Conservation (phyloP, 2,888 invertebrate genomes). For the Ochropleura plecta region DNA sequence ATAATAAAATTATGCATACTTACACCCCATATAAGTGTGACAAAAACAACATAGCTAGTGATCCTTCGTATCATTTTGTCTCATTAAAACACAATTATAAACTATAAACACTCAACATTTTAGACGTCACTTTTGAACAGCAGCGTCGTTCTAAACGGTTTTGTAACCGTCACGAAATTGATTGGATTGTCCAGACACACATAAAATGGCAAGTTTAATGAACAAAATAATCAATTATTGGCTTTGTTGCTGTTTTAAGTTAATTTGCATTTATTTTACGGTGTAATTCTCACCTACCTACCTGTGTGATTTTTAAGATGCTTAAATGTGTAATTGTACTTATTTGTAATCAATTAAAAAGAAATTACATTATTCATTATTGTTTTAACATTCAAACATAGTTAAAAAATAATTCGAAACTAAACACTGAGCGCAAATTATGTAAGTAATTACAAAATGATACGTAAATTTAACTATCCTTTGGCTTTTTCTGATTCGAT, state of each 20-base stretch:
- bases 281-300: conserved; percentile 8
- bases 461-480: not conserved
- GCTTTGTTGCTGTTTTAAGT: conserved; percentile 14
- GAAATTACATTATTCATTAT: conserved; percentile 7
- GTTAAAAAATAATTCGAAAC: not conserved
- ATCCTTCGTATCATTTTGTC: conserved; percentile 35
- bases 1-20: conserved; percentile 59
- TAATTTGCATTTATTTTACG: conserved; percentile 22
- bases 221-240: conserved; percentile 51
- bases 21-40: conserved; percentile 37
- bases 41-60: conserved; percentile 27
- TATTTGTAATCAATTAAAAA: conserved; percentile 1
- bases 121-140: conserved; percentile 7
- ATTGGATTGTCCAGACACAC: conserved; percentile 41
- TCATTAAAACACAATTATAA: not conserved
- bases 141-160: conserved; percentile 1
- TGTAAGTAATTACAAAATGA: not conserved
- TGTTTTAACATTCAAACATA: not conserved
- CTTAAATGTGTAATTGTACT: not conserved
- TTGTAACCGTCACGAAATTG: conserved; percentile 36
- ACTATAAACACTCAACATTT: conserved; percentile 23
- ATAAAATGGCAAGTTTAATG: conserved; percentile 48
- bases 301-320: not conserved
- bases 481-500: not conserved
- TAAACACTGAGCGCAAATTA: not conserved